Percentiles rank a stretch among this genome's conserved stretches.
Conservation (phyloP, 2,113 vertebrate genomes). For the Psittacula cyanocephala region DNA sequence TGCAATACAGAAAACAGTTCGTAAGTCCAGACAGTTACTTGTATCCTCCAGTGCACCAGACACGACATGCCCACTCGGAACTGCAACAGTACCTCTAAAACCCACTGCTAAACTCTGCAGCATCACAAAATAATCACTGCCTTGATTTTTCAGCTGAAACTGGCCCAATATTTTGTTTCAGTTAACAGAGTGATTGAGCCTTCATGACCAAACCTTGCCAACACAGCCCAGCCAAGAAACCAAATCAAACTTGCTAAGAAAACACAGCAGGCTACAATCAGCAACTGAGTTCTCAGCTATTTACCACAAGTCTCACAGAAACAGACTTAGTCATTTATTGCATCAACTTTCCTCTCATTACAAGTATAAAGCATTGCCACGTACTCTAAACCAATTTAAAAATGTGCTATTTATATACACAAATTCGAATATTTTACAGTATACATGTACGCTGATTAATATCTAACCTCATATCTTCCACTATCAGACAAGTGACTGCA, state of each 20-base stretch:
- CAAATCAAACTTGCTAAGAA: neutral
- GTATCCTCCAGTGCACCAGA: neutral
- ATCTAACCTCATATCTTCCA: neutral
- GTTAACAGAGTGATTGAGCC: neutral
- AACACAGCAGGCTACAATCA: neutral
- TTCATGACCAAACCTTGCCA: neutral
- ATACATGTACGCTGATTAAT: neutral
- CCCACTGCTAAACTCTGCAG: neutral
- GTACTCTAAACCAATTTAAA: neutral
- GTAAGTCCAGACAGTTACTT: neutral
- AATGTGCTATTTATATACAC: neutral
- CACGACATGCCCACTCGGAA: neutral
- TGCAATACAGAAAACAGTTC: neutral
- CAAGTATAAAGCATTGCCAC: neutral
- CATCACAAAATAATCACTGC: neutral
- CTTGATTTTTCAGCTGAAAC: neutral
- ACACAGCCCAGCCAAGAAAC: neutral
- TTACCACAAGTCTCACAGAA: neutral
- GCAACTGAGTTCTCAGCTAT: neutral
- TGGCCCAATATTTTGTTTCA: neutral
- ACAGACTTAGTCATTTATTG: neutral
- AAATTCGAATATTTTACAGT: neutral
- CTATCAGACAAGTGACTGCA: neutral
- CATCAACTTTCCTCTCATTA: neutral
- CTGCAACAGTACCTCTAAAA: neutral